These are phyloP conservation scores for Lutraria lutraria DNA, from an alignment of 2,888 invertebrate genomes.

Conservation along the genomic window DNA sequence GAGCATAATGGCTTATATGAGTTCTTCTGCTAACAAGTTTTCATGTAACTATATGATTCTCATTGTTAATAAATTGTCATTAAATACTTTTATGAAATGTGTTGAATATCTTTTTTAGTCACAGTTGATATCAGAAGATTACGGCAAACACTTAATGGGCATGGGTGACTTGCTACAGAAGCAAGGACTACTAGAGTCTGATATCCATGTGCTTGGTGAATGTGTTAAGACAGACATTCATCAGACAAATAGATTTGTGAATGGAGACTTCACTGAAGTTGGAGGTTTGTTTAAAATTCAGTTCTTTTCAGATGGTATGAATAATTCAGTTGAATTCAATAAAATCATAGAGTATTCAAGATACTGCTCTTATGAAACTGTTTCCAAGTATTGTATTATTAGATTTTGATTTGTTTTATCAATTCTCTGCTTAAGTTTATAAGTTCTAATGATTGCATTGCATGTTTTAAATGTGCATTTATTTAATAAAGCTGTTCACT, in stretches of 20 bases:
- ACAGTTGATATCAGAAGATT: constrained; percentile 97
- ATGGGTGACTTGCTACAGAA: constrained; percentile 99
- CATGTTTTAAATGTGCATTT: not conserved
- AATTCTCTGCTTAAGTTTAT: not conserved
- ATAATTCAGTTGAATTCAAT: not conserved
- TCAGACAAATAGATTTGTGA: constrained; percentile 97
- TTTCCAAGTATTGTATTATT: too few relatives aligned
- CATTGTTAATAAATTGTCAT: too few relatives aligned
- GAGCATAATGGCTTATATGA: too few relatives aligned
- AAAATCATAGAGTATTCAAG: too few relatives aligned
- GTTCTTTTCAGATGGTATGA: not conserved
- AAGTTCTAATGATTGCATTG: not conserved
- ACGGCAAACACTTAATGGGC: constrained; percentile 99
- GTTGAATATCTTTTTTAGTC: constrained; percentile 75
- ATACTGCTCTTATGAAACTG: too few relatives aligned
- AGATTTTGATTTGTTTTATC: too few relatives aligned
- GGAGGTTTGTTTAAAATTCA: constrained; percentile 79
- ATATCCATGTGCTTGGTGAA: constrained; percentile 99
- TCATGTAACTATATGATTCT: too few relatives aligned
- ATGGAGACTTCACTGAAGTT: constrained; percentile 89
- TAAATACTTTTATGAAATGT: too few relatives aligned
- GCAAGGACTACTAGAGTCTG: constrained; percentile 98
- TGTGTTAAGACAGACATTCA: constrained; percentile 98
- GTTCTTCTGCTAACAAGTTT: too few relatives aligned
- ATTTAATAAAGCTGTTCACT: not conserved